A percentile compares a stretch with the other conserved stretches of the same genome.
Evolutionary conservation across 2,888 invertebrate genomes (phyloP).

Genomic region (Biston stratarius): DNA sequence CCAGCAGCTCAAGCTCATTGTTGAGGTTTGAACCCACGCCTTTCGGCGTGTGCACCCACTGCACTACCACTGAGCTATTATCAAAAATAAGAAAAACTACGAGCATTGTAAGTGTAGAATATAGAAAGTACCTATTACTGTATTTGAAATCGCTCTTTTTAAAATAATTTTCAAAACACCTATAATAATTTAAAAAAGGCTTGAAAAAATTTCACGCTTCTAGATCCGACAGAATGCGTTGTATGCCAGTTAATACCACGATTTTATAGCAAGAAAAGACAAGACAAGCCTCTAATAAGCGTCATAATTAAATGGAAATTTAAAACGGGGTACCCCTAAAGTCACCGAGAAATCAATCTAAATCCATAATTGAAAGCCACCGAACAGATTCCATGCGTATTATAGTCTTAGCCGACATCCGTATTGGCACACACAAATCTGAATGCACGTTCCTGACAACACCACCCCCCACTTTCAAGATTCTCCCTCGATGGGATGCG

Average conservation of each 20-base stretch:
- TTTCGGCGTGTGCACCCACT: no score
- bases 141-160: no score
- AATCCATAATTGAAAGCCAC: conserved; percentile 56
- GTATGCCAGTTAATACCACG: not conserved
- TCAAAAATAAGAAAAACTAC: no score
- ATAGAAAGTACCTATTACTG: no score
- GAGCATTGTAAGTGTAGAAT: no score
- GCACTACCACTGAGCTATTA: no score
- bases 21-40: no score
- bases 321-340: conserved; percentile 9
- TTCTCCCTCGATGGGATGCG: conserved; percentile 74
- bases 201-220: no score
- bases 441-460: conserved; percentile 82
- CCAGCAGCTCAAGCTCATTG: no score
- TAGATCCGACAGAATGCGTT: not conserved
- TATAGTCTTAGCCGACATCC: conserved; percentile 56
- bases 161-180: no score
- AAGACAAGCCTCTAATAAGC: not conserved
- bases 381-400: conserved; percentile 45
- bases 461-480: conserved; percentile 39
- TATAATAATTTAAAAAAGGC: no score
- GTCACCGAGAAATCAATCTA: conserved; percentile 30
- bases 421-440: conserved; percentile 67
- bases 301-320: conserved; percentile 1
- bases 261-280: not conserved